Evolutionary conservation across 2,113 vertebrate genomes (phyloP), one percentile per base, ranked within the genome.

Genomic region (Ictalurus furcatus): DNA sequence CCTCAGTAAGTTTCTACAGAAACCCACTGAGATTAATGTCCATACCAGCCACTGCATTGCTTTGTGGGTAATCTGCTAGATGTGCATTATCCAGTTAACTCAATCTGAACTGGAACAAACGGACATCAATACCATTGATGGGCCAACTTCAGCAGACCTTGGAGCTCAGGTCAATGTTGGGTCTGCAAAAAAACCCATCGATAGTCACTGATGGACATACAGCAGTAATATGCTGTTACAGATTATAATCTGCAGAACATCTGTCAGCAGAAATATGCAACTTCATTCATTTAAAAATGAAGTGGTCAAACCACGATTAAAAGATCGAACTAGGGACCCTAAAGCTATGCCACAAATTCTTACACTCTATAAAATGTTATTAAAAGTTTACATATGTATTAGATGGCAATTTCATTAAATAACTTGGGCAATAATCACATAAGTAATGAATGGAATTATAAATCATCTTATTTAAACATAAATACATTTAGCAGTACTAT

Each of bases 101-200:
- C 93, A 90, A 90, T 94, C 89, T 78, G 88, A 85, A 89, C 85
- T 74, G 78, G 80, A 80, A 90, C 76, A 79, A 88, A 80, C 84
- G 59, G 86, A 85, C 89, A 91, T 92, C 91, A 86, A 94, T 93
- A 91, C 67, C 87, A 48, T 88, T n/a, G 82, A 93, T 91, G 92
- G 91, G 93, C 92, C 71, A 67, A 69, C 69, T 84, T 90, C 88
- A 87, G 78, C 80, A 82, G 88, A 90, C 74, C 83, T 89, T 89
- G 81, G 56, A 84, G 91, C 93, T 92, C 90, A 90, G 94, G 94
- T 94, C 94, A 95, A 92, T 95, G 92, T 92, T 90, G 86, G 92
- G 90, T 87, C 88, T 34, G 40, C 54, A 86, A 86, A 56, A 84
- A 87, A 69, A 48, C 84, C 73, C 58, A 87, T 61, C 78, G 12